A percentile compares a stretch with the other conserved stretches of the same genome.
These are phyloP conservation scores for Neomonachus schauinslandi DNA, from an alignment of 2,113 vertebrate genomes.

Conservation along the genomic window DNA sequence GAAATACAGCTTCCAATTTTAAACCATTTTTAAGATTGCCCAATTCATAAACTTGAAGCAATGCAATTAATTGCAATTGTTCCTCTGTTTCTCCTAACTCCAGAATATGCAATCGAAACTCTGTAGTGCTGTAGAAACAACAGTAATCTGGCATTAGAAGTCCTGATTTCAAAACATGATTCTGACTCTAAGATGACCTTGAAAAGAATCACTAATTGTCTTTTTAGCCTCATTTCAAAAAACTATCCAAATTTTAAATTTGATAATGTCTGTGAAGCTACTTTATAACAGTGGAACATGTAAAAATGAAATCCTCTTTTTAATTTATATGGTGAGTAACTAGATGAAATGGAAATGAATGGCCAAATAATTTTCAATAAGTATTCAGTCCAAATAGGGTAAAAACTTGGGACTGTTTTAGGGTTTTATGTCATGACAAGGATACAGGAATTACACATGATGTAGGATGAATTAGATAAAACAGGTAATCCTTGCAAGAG, in stretches of 20 bases:
- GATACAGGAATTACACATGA: background rate
- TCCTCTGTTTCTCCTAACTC: background rate
- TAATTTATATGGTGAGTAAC: background rate
- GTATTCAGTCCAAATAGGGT: background rate
- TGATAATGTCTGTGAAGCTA: background rate
- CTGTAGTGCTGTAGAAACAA: background rate
- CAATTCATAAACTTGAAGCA: background rate
- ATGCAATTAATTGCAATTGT: background rate
- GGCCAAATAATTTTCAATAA: background rate
- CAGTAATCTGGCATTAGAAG: background rate
- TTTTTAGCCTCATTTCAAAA: background rate
- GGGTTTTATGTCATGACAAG: background rate
- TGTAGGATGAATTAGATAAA: constrained; percentile 15
- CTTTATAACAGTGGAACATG: background rate
- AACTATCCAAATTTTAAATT: background rate
- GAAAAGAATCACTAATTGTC: background rate
- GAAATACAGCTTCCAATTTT: background rate
- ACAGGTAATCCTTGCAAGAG: background rate
- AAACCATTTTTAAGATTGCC: background rate
- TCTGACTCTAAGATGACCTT: background rate
- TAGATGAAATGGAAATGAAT: background rate
- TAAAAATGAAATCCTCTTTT: background rate
- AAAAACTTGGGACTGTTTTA: background rate
- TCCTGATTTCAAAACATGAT: background rate
- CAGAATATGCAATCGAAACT: background rate